These are phyloP conservation scores for Allophyes oxyacanthae DNA, from an alignment of 2,888 invertebrate species.

Conservation along the genomic window DNA sequence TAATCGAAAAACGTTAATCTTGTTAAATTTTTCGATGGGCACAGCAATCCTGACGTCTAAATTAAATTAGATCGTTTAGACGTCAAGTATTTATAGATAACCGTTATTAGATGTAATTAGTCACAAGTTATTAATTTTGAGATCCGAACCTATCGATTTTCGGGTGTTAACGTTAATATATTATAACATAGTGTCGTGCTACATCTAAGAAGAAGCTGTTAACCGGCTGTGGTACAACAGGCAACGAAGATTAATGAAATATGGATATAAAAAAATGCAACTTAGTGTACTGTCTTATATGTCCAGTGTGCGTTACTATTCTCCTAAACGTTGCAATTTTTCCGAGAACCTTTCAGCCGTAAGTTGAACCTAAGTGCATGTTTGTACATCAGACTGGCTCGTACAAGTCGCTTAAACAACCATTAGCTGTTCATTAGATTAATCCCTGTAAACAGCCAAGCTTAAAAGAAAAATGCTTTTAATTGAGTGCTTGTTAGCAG, in stretches of 20 bases:
- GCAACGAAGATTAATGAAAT: too few relatives aligned
- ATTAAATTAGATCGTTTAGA: constrained; percentile 51
- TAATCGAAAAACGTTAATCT: constrained; percentile 58
- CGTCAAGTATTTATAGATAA: constrained; percentile 33
- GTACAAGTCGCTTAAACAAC: constrained; percentile 1
- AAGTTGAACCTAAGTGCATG: background rate
- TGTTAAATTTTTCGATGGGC: constrained; percentile 38
- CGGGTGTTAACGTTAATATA: constrained; percentile 6
- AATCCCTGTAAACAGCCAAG: background rate
- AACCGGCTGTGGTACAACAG: too few relatives aligned
- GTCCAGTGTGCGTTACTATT: too few relatives aligned
- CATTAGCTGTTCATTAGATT: background rate
- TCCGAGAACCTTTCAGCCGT: background rate
- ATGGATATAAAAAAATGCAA: too few relatives aligned
- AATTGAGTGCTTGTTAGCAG: too few relatives aligned
- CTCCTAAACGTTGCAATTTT: too few relatives aligned
- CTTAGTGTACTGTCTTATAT: too few relatives aligned
- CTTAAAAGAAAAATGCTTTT: too few relatives aligned
- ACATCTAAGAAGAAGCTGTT: too few relatives aligned
- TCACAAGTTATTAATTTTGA: constrained; percentile 41
- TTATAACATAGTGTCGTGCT: too few relatives aligned
- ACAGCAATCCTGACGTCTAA: constrained; percentile 22
- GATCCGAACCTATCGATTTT: constrained; percentile 4
- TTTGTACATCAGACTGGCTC: background rate
- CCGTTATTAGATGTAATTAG: constrained; percentile 31